Percentiles rank a stretch among this genome's conserved stretches.
These are phyloP conservation scores for Hydroisotoma schaefferi DNA, from an alignment of 2,888 invertebrate species.

Conservation along the genomic window DNA sequence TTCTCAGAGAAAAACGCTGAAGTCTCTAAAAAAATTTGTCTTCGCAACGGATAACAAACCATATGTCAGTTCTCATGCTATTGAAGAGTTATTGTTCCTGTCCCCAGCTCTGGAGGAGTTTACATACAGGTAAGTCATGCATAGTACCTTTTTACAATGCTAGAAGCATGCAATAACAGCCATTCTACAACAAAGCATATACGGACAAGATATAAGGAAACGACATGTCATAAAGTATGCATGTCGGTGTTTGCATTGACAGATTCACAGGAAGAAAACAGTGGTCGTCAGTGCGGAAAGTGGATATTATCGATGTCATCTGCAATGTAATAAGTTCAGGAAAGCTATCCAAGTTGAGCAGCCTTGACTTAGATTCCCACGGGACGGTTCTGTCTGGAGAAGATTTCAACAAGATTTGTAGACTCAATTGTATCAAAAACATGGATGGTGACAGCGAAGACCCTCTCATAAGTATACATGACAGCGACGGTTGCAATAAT, in stretches of 20 bases:
- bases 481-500: too few species aligned
- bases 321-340: conserved; percentile 22
- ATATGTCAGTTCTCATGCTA: conserved; percentile 29
- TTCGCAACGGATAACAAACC: conserved; percentile 33
- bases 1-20: conserved; percentile 25
- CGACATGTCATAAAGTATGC: too few species aligned
- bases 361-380: conserved; percentile 29
- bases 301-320: conserved; percentile 32
- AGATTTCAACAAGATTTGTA: conserved; percentile 27
- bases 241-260: too few species aligned
- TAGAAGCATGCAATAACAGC: too few species aligned
- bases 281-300: conserved; percentile 30
- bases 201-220: too few species aligned
- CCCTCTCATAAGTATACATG: too few species aligned
- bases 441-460: too few species aligned
- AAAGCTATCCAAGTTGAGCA: conserved; percentile 11
- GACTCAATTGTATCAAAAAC: not conserved
- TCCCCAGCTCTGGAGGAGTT: conserved; percentile 31
- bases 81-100: conserved; percentile 34
- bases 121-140: conserved; percentile 35
- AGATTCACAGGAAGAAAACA: conserved; percentile 34
- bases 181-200: too few species aligned
- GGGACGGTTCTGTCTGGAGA: conserved; percentile 32
- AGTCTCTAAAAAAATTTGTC: conserved; percentile 22
- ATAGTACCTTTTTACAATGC: too few species aligned